These are phyloP conservation scores for Arbacia lixula DNA, from an alignment of 53 echinoderm and acorn worm species.

Conservation along the genomic window DNA sequence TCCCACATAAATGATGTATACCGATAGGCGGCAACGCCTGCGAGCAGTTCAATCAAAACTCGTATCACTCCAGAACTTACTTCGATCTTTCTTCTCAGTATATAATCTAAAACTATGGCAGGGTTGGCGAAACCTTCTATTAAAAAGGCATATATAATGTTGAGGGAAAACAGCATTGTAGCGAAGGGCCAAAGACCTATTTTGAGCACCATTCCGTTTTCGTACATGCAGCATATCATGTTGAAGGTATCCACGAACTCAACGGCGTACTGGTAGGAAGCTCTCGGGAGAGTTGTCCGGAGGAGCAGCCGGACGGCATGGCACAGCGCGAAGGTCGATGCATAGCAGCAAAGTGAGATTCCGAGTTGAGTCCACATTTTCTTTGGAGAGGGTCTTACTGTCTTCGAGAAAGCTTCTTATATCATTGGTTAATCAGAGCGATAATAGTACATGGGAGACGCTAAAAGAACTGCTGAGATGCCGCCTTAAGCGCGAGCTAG, in stretches of 20 bases:
- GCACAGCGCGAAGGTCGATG: constrained; percentile 31
- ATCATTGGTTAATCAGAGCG: no score
- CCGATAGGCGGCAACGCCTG: constrained; percentile 64
- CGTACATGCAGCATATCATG: constrained; percentile 40
- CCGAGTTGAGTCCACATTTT: constrained; percentile 17
- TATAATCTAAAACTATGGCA: constrained; percentile 67
- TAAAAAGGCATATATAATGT: constrained; percentile 67
- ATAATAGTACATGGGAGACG: no score
- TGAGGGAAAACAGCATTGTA: constrained; percentile 58
- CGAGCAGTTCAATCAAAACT: constrained; percentile 68
- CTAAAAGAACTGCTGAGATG: no score
- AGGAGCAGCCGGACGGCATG: constrained; percentile 12
- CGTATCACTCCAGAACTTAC: constrained; percentile 60
- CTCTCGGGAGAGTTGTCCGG: constrained; percentile 17
- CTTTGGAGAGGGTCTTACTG: no score
- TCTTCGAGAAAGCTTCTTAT: no score
- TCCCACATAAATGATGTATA: constrained; percentile 79
- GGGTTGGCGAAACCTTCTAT: constrained; percentile 87
- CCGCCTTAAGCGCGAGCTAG: no score
- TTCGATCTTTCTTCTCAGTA: constrained; percentile 68
- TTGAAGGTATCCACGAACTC: constrained; percentile 42
- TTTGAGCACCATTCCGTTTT: constrained; percentile 53
- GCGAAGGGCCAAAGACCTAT: constrained; percentile 41
- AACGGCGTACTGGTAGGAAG: constrained; percentile 37
- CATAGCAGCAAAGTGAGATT: constrained; percentile 19